Evolutionary conservation across 2,113 vertebrate genomes (phyloP).

Genomic region (Acrocephalus arundinaceus): DNA sequence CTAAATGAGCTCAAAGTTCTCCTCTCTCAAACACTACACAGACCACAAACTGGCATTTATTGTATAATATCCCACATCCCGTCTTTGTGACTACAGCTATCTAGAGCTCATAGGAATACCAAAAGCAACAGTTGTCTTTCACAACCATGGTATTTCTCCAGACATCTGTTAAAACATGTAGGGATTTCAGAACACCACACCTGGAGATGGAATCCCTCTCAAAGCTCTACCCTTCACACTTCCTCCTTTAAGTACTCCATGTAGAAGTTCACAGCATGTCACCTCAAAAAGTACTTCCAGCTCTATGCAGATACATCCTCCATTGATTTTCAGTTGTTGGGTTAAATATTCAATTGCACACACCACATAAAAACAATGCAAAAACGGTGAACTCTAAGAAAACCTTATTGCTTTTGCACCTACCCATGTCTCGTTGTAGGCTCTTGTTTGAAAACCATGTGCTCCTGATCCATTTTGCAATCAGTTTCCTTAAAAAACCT

Average conservation of each 20-base stretch:
- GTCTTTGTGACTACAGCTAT: neutral
- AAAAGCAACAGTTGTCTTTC: neutral
- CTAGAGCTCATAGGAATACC: neutral
- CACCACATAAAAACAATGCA: neutral
- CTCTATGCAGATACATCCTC: neutral
- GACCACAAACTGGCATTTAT: neutral
- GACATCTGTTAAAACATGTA: conserved; percentile 20
- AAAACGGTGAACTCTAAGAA: neutral
- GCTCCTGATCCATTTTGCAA: neutral
- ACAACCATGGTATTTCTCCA: neutral
- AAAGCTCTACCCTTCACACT: neutral
- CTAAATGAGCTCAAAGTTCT: neutral
- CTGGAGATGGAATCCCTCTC: conserved; percentile 35
- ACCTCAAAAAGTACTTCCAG: neutral
- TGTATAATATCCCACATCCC: neutral
- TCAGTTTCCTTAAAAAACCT: neutral
- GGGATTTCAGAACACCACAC: conserved; percentile 43
- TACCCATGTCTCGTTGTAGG: neutral
- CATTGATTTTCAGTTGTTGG: neutral
- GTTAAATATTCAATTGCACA: neutral
- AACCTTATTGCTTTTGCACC: neutral
- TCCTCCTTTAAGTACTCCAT: neutral
- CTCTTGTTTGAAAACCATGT: neutral
- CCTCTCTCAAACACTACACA: neutral
- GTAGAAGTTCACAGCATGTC: neutral